Evolutionary conservation across 2,113 vertebrate species (phyloP).

Genomic region (Sinocyclocheilus anshuiensis): DNA sequence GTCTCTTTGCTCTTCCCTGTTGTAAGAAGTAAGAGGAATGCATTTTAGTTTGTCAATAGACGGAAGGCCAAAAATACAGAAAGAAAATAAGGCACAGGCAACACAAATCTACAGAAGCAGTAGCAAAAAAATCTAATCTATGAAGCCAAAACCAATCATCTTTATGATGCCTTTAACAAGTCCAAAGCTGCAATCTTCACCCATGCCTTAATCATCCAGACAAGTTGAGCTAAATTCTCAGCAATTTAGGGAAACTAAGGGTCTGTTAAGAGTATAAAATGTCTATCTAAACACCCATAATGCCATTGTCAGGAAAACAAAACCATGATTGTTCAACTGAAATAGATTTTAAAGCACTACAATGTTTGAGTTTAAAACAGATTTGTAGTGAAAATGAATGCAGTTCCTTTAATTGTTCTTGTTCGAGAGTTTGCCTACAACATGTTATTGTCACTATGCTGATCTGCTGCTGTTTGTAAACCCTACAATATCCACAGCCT

Average conservation of each 20-base stretch:
- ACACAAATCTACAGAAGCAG: neutral
- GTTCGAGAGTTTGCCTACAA: neutral
- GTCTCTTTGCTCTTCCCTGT: conserved; percentile 68
- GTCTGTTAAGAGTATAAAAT: neutral
- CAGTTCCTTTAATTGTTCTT: conserved; percentile 35
- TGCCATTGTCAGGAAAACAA: conserved; percentile 34
- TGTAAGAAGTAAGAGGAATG: neutral
- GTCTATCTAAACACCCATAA: neutral
- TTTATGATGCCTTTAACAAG: neutral
- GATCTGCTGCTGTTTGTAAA: neutral
- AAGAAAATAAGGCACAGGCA: neutral
- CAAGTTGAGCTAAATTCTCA: conserved; percentile 8
- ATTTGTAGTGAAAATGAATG: neutral
- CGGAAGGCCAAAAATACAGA: neutral
- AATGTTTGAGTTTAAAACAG: conserved; percentile 4
- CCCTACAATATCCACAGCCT: neutral
- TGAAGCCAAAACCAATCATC: conserved; percentile 16
- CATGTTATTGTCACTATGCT: conserved; percentile 11
- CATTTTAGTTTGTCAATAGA: neutral
- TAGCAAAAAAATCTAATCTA: neutral
- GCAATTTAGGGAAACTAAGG: conserved; percentile 18
- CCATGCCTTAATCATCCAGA: neutral
- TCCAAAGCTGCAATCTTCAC: conserved; percentile 4
- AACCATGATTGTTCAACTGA: conserved; percentile 23
- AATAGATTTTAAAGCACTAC: conserved; percentile 34